These are phyloP conservation scores for Lynx canadensis DNA, from an alignment of 2,113 vertebrate genomes.

Conservation along the genomic window DNA sequence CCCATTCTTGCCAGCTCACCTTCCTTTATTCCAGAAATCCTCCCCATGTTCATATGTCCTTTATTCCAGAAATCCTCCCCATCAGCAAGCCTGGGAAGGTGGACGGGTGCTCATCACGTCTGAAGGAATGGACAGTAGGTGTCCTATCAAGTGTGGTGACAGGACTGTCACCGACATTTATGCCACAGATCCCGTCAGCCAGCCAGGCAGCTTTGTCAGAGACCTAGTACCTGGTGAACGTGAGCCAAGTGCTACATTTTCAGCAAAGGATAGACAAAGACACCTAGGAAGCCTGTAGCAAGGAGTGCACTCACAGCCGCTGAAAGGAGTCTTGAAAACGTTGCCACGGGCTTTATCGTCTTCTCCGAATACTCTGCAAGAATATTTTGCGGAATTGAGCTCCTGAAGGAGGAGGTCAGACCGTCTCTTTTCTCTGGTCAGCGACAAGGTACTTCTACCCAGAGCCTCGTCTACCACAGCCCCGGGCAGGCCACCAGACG, in stretches of 20 bases:
- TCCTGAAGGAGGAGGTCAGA: neutral
- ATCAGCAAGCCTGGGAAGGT: neutral
- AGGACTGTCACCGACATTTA: neutral
- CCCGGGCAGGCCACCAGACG: accelerated
- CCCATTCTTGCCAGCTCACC: accelerated
- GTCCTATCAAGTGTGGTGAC: neutral
- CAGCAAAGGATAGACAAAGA: neutral
- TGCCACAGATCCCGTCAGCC: neutral
- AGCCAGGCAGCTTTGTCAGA: neutral
- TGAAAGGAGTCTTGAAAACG: neutral
- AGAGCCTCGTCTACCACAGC: neutral
- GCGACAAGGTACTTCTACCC: neutral
- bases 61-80: neutral
- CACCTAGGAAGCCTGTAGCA: neutral
- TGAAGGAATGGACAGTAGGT: neutral
- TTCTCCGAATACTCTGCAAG: neutral
- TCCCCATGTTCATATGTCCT: neutral
- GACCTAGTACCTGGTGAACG: too few relatives aligned
- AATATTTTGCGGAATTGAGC: neutral
- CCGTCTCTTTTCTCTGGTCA: neutral
- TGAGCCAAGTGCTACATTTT: neutral
- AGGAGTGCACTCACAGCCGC: neutral
- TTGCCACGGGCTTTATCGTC: neutral
- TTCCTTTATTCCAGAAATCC: neutral
- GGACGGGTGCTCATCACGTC: accelerated